Evolutionary conservation across 2,797 vertebrate genomes (phyloP).

Genomic region (Spinibarbus caldwelli): DNA sequence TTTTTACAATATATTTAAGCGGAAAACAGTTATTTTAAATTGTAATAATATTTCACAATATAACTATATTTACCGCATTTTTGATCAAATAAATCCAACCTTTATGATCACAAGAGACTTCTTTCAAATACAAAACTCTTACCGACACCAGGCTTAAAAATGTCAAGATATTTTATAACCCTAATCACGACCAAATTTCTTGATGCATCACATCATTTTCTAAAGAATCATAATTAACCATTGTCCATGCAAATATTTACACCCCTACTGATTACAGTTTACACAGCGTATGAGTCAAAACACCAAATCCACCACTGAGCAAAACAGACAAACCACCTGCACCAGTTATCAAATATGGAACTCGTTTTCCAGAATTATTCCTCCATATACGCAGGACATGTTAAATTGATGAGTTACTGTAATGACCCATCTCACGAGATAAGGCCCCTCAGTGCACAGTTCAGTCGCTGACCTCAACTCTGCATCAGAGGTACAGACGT

Average conservation of each 20-base stretch:
- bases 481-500: constrained; percentile 33
- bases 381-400: background rate
- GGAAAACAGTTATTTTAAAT: background rate
- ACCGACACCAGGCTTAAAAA: background rate
- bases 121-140: background rate
- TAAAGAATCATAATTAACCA: background rate
- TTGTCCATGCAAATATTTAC: constrained; percentile 16
- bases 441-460: background rate
- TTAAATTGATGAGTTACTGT: background rate
- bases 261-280: background rate
- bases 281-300: background rate
- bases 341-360: background rate
- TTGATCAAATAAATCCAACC: background rate
- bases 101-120: background rate
- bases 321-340: constrained; percentile 26
- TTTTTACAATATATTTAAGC: background rate
- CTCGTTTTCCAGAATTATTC: background rate
- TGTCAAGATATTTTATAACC: background rate
- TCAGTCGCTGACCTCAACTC: background rate
- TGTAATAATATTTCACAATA: background rate
- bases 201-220: background rate
- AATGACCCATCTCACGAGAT: constrained; percentile 15
- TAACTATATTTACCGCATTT: background rate
- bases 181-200: background rate
- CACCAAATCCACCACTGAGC: background rate